Conservation (phyloP, 2,888 invertebrate genomes). For the Eupithecia tripunctaria region DNA sequence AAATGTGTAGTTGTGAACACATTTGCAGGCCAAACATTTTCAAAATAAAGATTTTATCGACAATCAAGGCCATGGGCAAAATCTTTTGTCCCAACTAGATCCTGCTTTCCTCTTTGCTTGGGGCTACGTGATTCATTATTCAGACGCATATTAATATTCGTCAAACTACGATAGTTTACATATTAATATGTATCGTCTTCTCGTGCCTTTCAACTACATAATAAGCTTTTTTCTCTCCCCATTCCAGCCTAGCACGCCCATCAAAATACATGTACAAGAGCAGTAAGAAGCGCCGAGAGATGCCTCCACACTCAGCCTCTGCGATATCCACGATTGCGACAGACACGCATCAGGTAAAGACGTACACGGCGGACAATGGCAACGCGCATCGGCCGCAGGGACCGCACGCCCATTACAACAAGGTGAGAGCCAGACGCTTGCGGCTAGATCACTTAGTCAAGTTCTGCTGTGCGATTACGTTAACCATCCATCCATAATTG, state of each 20-base stretch:
- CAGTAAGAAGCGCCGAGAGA: conserved; percentile 78
- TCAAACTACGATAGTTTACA: too few relatives aligned
- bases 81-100: not conserved
- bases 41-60: too few relatives aligned
- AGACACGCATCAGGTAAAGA: conserved; percentile 95
- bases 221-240: conserved; percentile 6
- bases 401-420: conserved; percentile 95
- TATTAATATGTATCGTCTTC: not conserved
- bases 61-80: not conserved
- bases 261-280: conserved; percentile 79
- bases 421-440: conserved; percentile 88
- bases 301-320: conserved; percentile 68
- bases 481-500: too few relatives aligned
- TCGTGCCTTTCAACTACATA: too few relatives aligned
- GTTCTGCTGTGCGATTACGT: not conserved
- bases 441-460: conserved; percentile 36
- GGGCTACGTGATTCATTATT: not conserved
- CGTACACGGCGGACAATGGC: conserved; percentile 96
- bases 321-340: conserved; percentile 84
- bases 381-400: conserved; percentile 90
- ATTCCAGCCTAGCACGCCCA: conserved; percentile 74
- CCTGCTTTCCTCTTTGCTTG: not conserved
- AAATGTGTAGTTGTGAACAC: too few relatives aligned
- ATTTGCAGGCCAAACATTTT: too few relatives aligned
- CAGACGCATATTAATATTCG: too few relatives aligned